Base-by-base conservation (phyloP, 2,888 invertebrate species). In the Rugalucina vietnamica region DNA sequence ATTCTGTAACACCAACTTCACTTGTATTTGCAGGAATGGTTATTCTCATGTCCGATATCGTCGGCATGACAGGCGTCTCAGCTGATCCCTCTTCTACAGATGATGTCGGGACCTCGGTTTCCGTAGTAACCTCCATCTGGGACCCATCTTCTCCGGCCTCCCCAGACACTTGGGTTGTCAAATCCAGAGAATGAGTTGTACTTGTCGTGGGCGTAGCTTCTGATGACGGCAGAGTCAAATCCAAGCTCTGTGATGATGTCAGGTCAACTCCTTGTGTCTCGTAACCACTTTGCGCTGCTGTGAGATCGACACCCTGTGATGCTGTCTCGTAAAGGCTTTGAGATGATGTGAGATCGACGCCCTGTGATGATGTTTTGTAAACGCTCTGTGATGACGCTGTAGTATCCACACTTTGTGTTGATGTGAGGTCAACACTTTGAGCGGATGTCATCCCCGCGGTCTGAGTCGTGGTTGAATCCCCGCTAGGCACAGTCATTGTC, bases 1-100 rank as follows among this genome's bases (percentile, higher is more conserved):
- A 87, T 50, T 87, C 87, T 5, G 81, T 83, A 36, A 87, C 85
- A 49, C 84, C 84, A 43, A 83, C 81, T 34, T 82, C 84, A 1
- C 34, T 65, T 14, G 84, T 82, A 12, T 84, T 76, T n/a, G 80
- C 79, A 24, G 87, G 87, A 69, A 87, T 87, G 77, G 82, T 81
- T 43, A 87, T 79, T 50, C 87, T 49, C 39, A 87, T 54, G 69
- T 87, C 81, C 18, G 87, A 32, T 21, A 65, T 34, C 3, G 65
- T 65, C 21, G 65, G 34, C 65, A 34, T 34, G 32, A 34, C 34
- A 8, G 8, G 10, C 8, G 10, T 43, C 18, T 43, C 43, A 43
- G 18, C 43, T 43, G 43, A 43, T 34, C 18, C 21, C 34, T 34
- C 34, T 18, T 65, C 65, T 21, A 34, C 34, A 1, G 24, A 34